Conservation (phyloP, 30 jellyfish, hydroid and myxozoan species). For the Rhopilema esculentum region DNA sequence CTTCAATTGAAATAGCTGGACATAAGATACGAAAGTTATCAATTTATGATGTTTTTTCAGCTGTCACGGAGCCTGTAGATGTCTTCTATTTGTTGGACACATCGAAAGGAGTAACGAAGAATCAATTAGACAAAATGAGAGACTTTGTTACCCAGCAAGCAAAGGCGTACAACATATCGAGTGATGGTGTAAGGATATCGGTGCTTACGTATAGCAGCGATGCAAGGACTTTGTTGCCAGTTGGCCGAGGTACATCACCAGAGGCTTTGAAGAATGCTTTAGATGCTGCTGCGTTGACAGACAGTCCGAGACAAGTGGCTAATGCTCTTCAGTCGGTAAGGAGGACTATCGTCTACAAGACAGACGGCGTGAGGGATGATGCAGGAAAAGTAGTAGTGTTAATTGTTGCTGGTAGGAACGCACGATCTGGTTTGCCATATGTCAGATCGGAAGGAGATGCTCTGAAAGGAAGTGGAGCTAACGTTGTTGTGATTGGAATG, state of each 20-base stretch:
- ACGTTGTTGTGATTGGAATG: conserved; percentile 44
- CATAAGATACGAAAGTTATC: not conserved
- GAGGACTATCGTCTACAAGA: not conserved
- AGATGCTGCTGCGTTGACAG: not conserved
- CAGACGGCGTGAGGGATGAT: conserved; percentile 23
- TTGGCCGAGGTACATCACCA: conserved; percentile 1
- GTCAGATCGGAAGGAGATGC: conserved; percentile 15
- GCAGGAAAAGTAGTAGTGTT: conserved; percentile 56
- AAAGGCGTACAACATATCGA: conserved; percentile 20
- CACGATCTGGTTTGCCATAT: not conserved
- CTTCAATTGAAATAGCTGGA: too few species aligned
- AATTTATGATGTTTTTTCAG: conserved; percentile 6
- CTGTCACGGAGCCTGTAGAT: conserved; percentile 46
- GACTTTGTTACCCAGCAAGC: conserved; percentile 19
- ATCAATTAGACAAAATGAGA: conserved; percentile 29
- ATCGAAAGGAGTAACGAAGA: conserved; percentile 17
- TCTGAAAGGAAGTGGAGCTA: conserved; percentile 8
- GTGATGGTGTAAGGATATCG: conserved; percentile 21
- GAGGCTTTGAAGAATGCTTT: conserved; percentile 20
- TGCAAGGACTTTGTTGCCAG: conserved; percentile 7
- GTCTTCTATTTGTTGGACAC: conserved; percentile 49
- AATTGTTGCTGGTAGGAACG: conserved; percentile 32
- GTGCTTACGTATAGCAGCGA: conserved; percentile 3
- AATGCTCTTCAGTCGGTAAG: conserved; percentile 13
- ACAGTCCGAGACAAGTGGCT: conserved; percentile 33